These are phyloP conservation scores for Pandemis heparana DNA, from an alignment of 2,888 invertebrate genomes.

Conservation along the genomic window DNA sequence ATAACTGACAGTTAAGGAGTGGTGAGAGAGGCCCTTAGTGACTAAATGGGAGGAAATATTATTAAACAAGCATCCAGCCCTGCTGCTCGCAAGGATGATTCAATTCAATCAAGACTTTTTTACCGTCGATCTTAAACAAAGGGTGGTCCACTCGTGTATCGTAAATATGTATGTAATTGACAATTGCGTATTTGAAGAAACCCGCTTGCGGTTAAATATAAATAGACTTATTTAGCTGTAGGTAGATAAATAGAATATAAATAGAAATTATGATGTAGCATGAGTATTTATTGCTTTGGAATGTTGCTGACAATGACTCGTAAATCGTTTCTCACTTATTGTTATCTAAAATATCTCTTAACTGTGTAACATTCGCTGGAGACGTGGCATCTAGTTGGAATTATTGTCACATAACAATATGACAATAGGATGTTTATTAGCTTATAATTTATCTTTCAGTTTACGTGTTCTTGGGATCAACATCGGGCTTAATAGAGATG, in stretches of 20 bases:
- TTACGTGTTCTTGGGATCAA: constrained; percentile 96
- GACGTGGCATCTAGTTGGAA: constrained; percentile 5
- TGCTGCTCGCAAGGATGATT: too few species aligned
- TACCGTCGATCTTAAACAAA: too few species aligned
- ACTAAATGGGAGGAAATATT: too few species aligned
- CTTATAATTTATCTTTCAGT: constrained; percentile 86
- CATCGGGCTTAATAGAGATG: constrained; percentile 94
- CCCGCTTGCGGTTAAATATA: not conserved
- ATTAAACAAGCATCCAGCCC: too few species aligned
- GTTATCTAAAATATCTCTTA: constrained; percentile 29
- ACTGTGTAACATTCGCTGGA: not conserved
- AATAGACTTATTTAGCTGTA: not conserved
- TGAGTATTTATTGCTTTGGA: constrained; percentile 8
- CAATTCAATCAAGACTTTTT: too few species aligned
- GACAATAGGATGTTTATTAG: not conserved
- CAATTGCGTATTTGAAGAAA: not conserved
- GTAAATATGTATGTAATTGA: not conserved
- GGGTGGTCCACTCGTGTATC: too few species aligned
- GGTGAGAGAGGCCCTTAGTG: too few species aligned
- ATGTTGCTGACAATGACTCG: constrained; percentile 13
- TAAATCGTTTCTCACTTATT: constrained; percentile 13
- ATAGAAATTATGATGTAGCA: constrained; percentile 1
- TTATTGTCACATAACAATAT: constrained; percentile 5
- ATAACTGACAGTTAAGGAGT: too few species aligned
- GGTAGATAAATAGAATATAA: not conserved